Base-by-base conservation (phyloP, 2,113 vertebrate species). In the Notiomystis cincta region DNA sequence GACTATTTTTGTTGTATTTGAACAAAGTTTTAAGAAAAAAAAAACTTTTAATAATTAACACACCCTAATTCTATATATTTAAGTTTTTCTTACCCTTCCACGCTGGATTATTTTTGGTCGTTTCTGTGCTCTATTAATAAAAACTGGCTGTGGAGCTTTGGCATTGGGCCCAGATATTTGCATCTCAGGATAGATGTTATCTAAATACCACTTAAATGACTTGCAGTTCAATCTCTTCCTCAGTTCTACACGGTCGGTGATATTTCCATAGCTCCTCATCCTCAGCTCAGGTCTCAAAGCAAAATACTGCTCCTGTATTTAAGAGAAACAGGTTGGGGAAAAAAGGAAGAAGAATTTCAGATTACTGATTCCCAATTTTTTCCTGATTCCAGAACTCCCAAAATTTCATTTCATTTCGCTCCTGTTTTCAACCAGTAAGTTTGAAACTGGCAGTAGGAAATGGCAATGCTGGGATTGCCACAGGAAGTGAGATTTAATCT, bases 151-250 rank as follows among this genome's bases (percentile, higher is more conserved):
- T 24, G 98, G 98, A 27, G 97, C 97, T 95, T 98, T 99, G 97
- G 98, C 98, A 50, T 99, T 98, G 30, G 98, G 96, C 54, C 98
- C 98, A 15, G 96, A 95, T 15, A 98, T 90, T 97, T 99, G 99
- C 99, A 99, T 99, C 97, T 99, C 99, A 1, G 99, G 99, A 93
- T 99, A 99, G 37, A 99, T 92, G 10, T 98, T 98, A 95, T 99
- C 99, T 93, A 99, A 98, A 90, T 99, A 99, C 99, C 99, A 99
- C 56, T 98, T 98, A 82, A 99, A 99, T 1, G 99, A 98, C 42
- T 91, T 98, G 80, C 99, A 99, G 73, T 98, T 98, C 93, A 99
- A 80, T 54, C 92, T 98, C 93, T 97, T 97, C 79, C 99, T 98
- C 96, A 99, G 3, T 6, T 98, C 98, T 44, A 99, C 90, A 4